Conservation (phyloP, 2,888 invertebrate species). For the Strigamia transsilvanica region DNA sequence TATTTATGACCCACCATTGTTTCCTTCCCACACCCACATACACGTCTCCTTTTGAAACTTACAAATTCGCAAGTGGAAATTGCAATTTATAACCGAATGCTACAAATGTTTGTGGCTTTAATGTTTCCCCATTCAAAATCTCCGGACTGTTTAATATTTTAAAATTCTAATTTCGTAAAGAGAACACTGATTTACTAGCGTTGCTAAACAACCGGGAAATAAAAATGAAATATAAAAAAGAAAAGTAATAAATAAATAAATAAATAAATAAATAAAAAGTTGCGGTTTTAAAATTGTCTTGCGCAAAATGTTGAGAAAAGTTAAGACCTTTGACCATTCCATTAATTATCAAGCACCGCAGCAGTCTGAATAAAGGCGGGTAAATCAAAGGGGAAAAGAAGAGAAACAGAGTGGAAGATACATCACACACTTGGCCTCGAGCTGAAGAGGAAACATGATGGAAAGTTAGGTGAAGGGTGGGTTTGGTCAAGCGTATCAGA, state of each 20-base stretch:
- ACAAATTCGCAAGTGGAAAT: constrained; percentile 9
- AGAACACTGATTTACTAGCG: not conserved
- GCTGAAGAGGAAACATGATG: constrained; percentile 15
- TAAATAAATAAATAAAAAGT: not conserved
- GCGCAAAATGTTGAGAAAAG: not conserved
- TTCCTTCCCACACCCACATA: not conserved
- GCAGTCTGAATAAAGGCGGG: not conserved
- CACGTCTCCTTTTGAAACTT: not conserved
- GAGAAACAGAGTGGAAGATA: constrained; percentile 25
- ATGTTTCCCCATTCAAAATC: constrained; percentile 14
- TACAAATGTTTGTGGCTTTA: not conserved
- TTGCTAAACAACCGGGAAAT: not conserved
- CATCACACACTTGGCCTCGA: constrained; percentile 17
- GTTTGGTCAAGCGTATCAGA: not conserved
- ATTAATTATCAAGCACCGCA: not conserved
- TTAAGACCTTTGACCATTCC: not conserved
- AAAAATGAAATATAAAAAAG: not conserved
- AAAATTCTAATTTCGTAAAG: constrained; percentile 11
- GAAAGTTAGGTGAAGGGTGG: constrained; percentile 26
- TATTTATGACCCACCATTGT: not conserved
- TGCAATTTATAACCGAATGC: constrained; percentile 26
- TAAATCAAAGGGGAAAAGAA: constrained; percentile 27
- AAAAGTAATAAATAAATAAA: not conserved
- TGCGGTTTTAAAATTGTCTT: not conserved
- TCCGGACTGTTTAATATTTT: constrained; percentile 6